phyloP scores from a whole-genome alignment of 2,888 invertebrate genomes.

The Clitarchus hookeri region DNA sequence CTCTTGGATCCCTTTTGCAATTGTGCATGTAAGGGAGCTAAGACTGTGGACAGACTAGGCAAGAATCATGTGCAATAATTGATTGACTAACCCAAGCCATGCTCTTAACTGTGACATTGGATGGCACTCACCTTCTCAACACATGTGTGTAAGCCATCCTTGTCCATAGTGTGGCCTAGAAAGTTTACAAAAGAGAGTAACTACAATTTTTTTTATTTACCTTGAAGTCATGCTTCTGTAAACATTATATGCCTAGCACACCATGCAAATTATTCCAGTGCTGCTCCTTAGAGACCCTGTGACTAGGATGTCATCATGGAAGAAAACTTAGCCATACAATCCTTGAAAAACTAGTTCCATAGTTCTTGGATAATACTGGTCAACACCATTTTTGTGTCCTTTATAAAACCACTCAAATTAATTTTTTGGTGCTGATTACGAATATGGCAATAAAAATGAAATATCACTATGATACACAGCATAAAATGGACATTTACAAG shows the following conservation, averaged over 20 bases:
- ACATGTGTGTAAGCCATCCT: neutral
- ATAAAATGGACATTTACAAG: no score
- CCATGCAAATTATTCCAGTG: slow-evolving; percentile 18
- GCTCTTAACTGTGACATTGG: slow-evolving; percentile 12
- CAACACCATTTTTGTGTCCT: no score
- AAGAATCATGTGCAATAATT: slow-evolving; percentile 31
- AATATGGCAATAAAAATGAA: no score
- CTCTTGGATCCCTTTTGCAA: neutral
- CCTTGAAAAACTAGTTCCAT: slow-evolving; percentile 30
- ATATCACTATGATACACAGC: no score
- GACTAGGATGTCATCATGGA: slow-evolving; percentile 30
- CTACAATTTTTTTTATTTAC: slow-evolving; percentile 26
- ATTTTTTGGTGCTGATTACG: no score
- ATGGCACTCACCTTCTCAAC: slow-evolving; percentile 10
- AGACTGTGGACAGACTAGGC: slow-evolving; percentile 23
- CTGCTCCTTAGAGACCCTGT: slow-evolving; percentile 18
- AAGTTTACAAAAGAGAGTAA: slow-evolving; percentile 21
- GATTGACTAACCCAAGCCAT: slow-evolving; percentile 27
- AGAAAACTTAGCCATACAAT: slow-evolving; percentile 15
- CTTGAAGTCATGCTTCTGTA: slow-evolving; percentile 25
- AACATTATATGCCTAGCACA: neutral
- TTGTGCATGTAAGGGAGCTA: neutral
- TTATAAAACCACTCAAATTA: no score
- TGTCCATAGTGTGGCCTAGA: neutral
- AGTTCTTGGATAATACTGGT: neutral